Conservation (phyloP, 1,140 invertebrate genomes). For the Lerema accius region DNA sequence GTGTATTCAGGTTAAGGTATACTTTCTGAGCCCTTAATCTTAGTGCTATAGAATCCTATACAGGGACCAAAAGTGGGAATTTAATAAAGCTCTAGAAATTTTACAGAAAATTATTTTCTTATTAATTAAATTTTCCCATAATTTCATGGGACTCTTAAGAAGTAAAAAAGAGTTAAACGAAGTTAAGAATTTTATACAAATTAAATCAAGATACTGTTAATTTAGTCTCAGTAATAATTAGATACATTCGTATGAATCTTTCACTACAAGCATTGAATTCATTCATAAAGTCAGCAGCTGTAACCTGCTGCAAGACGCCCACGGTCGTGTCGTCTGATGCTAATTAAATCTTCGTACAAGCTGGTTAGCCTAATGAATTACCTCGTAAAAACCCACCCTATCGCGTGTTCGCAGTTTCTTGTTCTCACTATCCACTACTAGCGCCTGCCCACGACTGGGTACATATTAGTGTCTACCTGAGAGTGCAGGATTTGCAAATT, state of each 20-base stretch:
- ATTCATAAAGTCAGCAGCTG: slow-evolving; percentile 16
- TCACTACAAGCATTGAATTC: background rate
- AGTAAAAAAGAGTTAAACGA: too few species aligned
- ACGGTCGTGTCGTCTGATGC: slow-evolving; percentile 57
- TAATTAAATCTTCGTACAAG: slow-evolving; percentile 67
- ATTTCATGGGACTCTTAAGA: too few species aligned
- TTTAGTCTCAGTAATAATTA: too few species aligned
- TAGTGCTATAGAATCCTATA: too few species aligned
- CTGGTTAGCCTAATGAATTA: slow-evolving; percentile 71
- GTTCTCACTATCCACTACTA: slow-evolving; percentile 20
- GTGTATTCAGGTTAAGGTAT: too few species aligned
- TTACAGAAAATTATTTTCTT: too few species aligned
- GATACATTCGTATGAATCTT: background rate
- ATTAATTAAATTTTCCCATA: too few species aligned
- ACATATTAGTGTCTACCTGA: slow-evolving; percentile 31
- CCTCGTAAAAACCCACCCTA: slow-evolving; percentile 62
- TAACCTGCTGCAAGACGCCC: slow-evolving; percentile 41
- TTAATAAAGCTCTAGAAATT: too few species aligned
- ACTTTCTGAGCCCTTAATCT: too few species aligned
- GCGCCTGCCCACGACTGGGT: slow-evolving; percentile 13
- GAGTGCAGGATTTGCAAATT: background rate
- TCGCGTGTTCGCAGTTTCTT: slow-evolving; percentile 48
- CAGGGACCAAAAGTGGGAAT: too few species aligned
- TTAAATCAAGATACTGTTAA: too few species aligned
- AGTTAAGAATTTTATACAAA: too few species aligned